Percentiles rank a stretch among this genome's conserved stretches.
phyloP scores from a whole-genome alignment of 2,797 vertebrate species.

The Amazona finschi region DNA sequence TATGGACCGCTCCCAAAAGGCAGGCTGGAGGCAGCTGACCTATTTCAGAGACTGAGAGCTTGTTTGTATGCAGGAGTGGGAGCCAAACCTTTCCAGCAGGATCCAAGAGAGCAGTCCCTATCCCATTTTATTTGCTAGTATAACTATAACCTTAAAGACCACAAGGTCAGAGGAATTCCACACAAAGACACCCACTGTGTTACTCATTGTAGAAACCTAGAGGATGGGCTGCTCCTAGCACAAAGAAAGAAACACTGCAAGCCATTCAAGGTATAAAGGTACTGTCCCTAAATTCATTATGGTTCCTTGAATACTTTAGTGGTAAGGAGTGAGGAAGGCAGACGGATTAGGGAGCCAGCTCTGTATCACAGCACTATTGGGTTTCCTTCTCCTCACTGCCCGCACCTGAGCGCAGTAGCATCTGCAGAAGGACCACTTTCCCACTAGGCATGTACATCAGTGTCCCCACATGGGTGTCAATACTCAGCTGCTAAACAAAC shows the following conservation, averaged over 20 bases:
- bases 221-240: not conserved
- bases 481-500: not conserved
- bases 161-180: not conserved
- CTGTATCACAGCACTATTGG: not conserved
- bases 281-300: not conserved
- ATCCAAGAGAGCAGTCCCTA: not conserved
- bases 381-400: not conserved
- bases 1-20: not conserved
- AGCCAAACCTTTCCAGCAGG: not conserved
- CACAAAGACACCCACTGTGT: not conserved
- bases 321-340: not conserved
- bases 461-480: not conserved
- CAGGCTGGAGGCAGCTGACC: not conserved
- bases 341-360: not conserved
- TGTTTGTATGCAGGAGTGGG: not conserved
- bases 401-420: not conserved
- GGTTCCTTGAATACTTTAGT: not conserved
- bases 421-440: not conserved
- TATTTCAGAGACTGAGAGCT: not conserved
- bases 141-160: not conserved
- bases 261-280: not conserved
- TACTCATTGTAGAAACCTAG: not conserved
- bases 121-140: not conserved
- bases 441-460: not conserved
- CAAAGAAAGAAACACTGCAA: not conserved